Evolutionary conservation across 2,888 invertebrate species (phyloP).

Genomic region (Diploptera punctata): DNA sequence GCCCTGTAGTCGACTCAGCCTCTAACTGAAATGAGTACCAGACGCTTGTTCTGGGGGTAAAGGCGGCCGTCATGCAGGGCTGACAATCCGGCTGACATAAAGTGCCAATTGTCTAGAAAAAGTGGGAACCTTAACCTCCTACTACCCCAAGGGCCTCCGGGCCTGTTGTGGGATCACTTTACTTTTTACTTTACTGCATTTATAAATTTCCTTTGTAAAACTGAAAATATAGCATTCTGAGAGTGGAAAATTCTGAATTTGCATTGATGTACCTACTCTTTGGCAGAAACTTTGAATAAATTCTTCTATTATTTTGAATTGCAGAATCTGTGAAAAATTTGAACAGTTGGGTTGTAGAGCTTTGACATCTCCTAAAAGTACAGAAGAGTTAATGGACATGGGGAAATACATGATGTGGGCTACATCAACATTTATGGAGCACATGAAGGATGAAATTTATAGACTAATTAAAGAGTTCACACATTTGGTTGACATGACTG

Average conservation of each 20-base stretch:
- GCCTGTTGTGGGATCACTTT: no score
- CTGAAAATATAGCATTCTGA: background rate
- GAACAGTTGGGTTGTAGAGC: conserved; percentile 72
- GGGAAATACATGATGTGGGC: conserved; percentile 82
- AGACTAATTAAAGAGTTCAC: conserved; percentile 70
- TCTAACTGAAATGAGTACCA: no score
- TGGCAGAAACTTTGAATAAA: conserved; percentile 55
- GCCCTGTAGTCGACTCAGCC: no score
- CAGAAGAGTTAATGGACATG: conserved; percentile 81
- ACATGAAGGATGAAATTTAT: conserved; percentile 73
- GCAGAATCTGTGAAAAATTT: conserved; percentile 62
- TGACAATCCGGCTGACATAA: no score
- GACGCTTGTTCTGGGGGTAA: no score
- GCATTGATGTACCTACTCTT: background rate
- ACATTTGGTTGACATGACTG: conserved; percentile 77
- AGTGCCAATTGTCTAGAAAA: no score
- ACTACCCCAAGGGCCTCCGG: no score
- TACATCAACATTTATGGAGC: conserved; percentile 72
- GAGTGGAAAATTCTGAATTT: background rate
- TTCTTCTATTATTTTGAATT: conserved; percentile 49
- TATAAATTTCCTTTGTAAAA: background rate
- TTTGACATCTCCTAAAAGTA: conserved; percentile 74
- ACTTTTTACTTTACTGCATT: no score
- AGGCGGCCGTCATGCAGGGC: no score
- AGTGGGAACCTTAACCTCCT: no score